Evolutionary conservation across 2,113 vertebrate genomes (phyloP).

Genomic region (Cochlearius cochlearius): DNA sequence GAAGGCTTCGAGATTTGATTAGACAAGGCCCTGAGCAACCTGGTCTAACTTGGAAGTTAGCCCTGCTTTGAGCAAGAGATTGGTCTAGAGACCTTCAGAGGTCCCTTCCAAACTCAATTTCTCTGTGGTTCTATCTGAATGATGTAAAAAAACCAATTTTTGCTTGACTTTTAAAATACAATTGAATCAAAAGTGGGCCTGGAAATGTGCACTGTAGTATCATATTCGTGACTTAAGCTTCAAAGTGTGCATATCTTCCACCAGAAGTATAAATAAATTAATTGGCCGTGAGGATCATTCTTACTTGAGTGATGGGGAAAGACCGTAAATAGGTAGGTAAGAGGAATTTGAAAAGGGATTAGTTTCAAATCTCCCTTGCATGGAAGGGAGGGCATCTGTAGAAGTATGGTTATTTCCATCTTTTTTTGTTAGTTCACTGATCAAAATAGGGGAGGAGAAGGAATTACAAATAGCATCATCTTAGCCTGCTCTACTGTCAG

Average conservation of each 20-base stretch:
- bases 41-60: neutral
- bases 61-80: neutral
- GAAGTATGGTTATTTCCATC: neutral
- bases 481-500: neutral
- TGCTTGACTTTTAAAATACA: neutral
- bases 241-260: neutral
- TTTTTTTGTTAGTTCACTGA: neutral
- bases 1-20: neutral
- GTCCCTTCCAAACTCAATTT: accelerated
- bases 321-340: neutral
- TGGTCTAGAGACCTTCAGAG: neutral
- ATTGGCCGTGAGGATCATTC: neutral
- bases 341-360: neutral
- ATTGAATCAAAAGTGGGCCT: neutral
- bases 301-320: neutral
- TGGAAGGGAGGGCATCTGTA: neutral
- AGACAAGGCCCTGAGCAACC: neutral
- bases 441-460: neutral
- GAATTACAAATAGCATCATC: neutral
- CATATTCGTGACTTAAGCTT: neutral
- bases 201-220: neutral
- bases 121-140: neutral
- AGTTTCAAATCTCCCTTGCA: neutral
- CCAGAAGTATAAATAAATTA: neutral
- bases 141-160: neutral